Evolutionary conservation across 1,140 invertebrate species (phyloP).

Genomic region (Gerris buenoi): DNA sequence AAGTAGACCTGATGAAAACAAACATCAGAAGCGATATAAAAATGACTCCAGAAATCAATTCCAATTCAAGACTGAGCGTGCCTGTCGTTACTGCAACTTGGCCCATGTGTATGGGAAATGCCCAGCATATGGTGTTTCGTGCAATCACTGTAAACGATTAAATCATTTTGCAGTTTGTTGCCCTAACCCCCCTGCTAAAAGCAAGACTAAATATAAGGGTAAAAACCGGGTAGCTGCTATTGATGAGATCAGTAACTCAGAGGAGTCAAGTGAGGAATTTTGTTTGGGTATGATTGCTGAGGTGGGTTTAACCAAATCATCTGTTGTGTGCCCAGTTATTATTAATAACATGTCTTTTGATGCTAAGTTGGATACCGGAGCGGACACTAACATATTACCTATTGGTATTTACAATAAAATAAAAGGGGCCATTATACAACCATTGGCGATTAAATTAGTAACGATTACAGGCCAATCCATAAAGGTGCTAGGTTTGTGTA

Average conservation of each 20-base stretch:
- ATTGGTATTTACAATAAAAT: background rate
- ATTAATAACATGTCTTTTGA: background rate
- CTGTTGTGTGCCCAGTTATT: background rate
- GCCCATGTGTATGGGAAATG: no score
- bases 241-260: background rate
- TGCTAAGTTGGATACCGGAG: background rate
- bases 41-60: no score
- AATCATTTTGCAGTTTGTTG: no score
- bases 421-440: background rate
- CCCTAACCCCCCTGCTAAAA: no score
- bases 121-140: no score
- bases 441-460: background rate
- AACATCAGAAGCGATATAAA: no score
- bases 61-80: no score
- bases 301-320: background rate
- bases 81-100: no score
- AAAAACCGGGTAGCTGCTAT: background rate
- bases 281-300: background rate
- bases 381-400: background rate
- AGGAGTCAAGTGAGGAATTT: background rate
- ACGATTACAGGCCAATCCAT: background rate
- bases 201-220: no score
- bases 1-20: no score
- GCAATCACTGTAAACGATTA: no score
- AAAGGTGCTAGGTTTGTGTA: no score